Percentiles rank a stretch among this genome's conserved stretches.
Conservation (phyloP, 2,113 vertebrate species). For the Chaenogobius annularis region DNA sequence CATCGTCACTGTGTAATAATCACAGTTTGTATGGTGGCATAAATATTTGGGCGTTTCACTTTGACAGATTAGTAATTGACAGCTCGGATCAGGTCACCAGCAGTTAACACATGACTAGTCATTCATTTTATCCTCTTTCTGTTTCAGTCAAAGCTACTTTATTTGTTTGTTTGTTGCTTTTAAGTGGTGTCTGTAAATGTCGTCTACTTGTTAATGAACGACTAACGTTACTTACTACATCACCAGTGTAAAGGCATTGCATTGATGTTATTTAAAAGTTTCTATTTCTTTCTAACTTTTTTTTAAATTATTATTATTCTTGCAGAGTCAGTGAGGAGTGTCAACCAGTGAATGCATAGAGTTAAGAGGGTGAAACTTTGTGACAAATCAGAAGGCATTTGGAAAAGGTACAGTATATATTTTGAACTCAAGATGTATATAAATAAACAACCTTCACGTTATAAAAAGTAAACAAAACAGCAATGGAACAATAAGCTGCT, state of each 20-base stretch:
- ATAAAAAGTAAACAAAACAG: too few relatives aligned
- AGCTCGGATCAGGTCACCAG: not conserved
- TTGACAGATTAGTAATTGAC: not conserved
- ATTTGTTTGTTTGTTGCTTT: not conserved
- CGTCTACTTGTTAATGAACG: not conserved
- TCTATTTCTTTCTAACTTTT: not conserved
- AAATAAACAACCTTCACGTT: too few relatives aligned
- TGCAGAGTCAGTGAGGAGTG: conserved; percentile 76
- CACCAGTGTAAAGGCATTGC: too few relatives aligned
- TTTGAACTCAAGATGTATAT: not conserved
- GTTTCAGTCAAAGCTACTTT: not conserved
- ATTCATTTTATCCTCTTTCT: not conserved
- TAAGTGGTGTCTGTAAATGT: not conserved
- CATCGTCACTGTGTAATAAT: not conserved
- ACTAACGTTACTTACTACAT: too few relatives aligned
- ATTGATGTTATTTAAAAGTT: too few relatives aligned
- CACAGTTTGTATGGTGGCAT: not conserved
- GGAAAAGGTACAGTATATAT: conserved; percentile 84
- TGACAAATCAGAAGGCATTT: conserved; percentile 84
- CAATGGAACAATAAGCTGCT: too few relatives aligned
- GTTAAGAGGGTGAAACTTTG: conserved; percentile 93
- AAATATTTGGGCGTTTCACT: not conserved
- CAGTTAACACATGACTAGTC: not conserved
- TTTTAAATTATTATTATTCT: not conserved
- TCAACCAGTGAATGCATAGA: conserved; percentile 93